Evolutionary conservation across 1,140 invertebrate genomes (phyloP).

Genomic region (Anastatus disparis): DNA sequence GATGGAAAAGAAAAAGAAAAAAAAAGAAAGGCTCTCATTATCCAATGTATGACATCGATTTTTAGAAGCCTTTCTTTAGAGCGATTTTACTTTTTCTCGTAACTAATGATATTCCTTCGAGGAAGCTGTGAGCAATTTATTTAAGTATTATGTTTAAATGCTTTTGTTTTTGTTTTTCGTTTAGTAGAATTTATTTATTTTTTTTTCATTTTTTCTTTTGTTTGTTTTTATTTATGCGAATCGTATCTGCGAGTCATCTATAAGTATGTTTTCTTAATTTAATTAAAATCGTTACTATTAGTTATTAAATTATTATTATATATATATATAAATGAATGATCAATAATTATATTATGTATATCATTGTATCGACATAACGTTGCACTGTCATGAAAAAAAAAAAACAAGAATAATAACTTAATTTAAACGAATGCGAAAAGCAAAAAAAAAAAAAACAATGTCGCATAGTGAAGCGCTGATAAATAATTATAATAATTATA

Average conservation of each 20-base stretch:
- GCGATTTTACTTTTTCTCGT: constrained; percentile 10
- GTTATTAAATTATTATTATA: constrained; percentile 9
- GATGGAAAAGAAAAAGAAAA: no score
- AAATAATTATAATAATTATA: no score
- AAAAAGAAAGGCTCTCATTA: constrained; percentile 14
- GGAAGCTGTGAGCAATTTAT: not conserved
- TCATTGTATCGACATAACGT: constrained; percentile 31
- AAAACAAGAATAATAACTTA: no score
- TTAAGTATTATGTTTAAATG: no score
- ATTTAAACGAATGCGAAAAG: constrained; percentile 12
- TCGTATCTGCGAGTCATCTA: not conserved
- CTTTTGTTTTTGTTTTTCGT: no score
- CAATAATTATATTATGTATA: constrained; percentile 34
- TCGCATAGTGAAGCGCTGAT: constrained; percentile 20
- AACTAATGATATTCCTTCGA: not conserved
- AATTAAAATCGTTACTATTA: not conserved
- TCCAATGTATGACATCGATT: not conserved
- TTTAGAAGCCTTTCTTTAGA: constrained; percentile 25
- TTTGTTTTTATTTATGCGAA: no score
- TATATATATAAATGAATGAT: constrained; percentile 11
- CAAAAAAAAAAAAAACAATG: constrained; percentile 9
- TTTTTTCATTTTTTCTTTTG: no score
- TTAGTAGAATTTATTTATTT: no score
- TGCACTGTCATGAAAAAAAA: constrained; percentile 20
- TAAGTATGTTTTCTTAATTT: constrained; percentile 7